These are phyloP conservation scores for Australoheros scitulus DNA, from an alignment of 2,113 vertebrate species.

Conservation along the genomic window DNA sequence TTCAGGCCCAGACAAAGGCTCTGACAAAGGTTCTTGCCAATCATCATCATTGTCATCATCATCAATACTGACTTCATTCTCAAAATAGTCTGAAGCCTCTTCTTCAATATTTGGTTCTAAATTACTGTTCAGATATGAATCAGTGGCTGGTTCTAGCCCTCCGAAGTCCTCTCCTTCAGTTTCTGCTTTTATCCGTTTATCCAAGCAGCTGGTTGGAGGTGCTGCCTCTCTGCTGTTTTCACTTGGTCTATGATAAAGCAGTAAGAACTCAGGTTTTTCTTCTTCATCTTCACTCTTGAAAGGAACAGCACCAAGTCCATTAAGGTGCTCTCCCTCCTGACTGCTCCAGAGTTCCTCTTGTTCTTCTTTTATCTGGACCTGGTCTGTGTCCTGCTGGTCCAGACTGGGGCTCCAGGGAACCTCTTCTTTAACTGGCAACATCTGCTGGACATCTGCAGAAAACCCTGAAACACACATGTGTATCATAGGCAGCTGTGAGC, in stretches of 20 bases:
- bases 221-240: not conserved
- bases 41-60: not conserved
- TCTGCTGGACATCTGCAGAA: conserved; percentile 8
- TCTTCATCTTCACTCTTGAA: conserved; percentile 28
- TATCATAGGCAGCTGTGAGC: not conserved
- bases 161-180: not conserved
- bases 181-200: not conserved
- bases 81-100: not conserved
- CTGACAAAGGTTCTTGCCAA: not conserved
- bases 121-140: not conserved
- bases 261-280: not conserved
- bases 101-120: not conserved
- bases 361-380: conserved; percentile 6
- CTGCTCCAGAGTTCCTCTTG: not conserved
- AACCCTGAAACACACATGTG: not conserved
- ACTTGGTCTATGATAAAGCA: not conserved
- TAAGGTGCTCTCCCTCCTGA: not conserved
- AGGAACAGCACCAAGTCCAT: not conserved
- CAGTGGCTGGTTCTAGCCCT: conserved; percentile 1
- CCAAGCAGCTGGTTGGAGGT: not conserved
- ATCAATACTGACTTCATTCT: not conserved
- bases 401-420: not conserved
- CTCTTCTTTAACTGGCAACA: conserved; percentile 6
- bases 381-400: not conserved
- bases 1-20: not conserved